Evolutionary conservation across 2,797 vertebrate genomes (phyloP).

Genomic region (Rhodeus uyekii): DNA sequence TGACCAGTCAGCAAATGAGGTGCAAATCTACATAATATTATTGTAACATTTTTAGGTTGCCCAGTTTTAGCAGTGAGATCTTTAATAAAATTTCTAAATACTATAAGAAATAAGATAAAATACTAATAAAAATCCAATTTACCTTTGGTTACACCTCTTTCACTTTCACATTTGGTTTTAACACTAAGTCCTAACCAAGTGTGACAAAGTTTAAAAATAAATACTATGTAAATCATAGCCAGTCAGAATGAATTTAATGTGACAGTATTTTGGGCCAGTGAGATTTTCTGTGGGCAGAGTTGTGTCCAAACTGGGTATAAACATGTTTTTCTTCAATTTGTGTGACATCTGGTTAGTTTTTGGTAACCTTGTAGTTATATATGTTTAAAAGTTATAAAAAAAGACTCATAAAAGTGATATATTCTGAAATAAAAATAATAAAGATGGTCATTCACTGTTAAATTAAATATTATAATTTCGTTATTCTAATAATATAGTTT

Average conservation of each 20-base stretch:
- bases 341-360: background rate
- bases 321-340: background rate
- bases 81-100: background rate
- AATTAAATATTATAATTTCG: background rate
- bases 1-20: background rate
- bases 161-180: background rate
- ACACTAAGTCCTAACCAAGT: background rate
- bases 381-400: background rate
- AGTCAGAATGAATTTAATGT: background rate
- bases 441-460: background rate
- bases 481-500: slow-evolving; percentile 23
- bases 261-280: background rate
- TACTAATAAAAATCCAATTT: background rate
- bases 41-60: background rate
- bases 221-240: background rate
- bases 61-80: background rate
- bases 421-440: background rate
- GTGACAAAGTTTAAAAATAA: background rate
- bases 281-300: background rate
- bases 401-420: background rate
- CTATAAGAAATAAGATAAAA: background rate
- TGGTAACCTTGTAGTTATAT: background rate
- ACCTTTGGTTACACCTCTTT: background rate
- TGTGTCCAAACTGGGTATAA: background rate
- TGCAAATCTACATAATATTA: background rate